Base-by-base conservation (phyloP, 2,797 vertebrate genomes). In the Sciaenops ocellatus region DNA sequence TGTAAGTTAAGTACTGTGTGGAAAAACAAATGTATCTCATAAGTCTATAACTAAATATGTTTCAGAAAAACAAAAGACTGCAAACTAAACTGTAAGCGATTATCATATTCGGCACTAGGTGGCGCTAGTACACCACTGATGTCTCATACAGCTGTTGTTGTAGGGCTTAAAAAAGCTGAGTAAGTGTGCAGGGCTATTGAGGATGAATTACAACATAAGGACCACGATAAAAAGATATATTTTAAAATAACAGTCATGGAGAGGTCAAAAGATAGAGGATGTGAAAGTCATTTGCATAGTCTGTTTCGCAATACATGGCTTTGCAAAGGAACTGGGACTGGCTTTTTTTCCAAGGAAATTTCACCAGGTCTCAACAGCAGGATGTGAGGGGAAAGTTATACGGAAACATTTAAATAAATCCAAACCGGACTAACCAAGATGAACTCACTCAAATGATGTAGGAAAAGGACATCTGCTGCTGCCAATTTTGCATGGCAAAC, bases 321-420 rank as follows among this genome's bases (percentile, higher is more conserved):
- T 15, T 56, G 28, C 52, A 16, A 51, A 63, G 3, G 6, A 0
- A 66, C 1, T 44, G 4, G n/a, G 18, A 28, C 16, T n/a, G 26
- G 1, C 28, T 47, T 65, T 26, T 26, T 66, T 63, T 16, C 15
- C n/a, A 10, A 54, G 51, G 50, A 46, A 15, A 44, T 60, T 69
- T 82, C 2, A 62, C 5, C 4, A 56, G 38, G 61, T 65, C 15
- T 69, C 6, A 17, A 59, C 10, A 6, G 41, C 13, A 79, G 15
- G 55, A 73, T 73, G 67, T 67, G 47, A 18, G 62, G 48, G 51
- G 64, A 84, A 84, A 85, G 48, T 55, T 42, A 2, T 5, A 81
- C 0, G 75, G 87, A 90, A 91, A 91, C 46, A 94, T 94, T 92
- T 91, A 94, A 94, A 94, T 91, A 10, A 64, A 82, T 47, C 54